phyloP scores from a whole-genome alignment of 2,888 invertebrate genomes.

The Drosophila lutescens region DNA sequence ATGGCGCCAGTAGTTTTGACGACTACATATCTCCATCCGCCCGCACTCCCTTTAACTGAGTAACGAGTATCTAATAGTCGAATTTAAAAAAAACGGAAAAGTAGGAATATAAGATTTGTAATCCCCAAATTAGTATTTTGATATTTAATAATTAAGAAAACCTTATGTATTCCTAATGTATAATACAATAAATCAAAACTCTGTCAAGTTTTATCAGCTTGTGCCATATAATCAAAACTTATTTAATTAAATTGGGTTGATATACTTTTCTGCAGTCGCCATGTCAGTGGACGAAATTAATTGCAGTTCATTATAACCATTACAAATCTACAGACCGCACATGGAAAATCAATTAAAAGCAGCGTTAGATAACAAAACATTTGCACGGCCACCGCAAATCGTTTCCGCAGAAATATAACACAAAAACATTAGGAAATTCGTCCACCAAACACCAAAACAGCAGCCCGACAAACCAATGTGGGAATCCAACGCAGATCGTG shows the following conservation, averaged over 20 bases:
- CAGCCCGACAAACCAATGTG: conserved; percentile 25
- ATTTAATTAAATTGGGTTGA: conserved; percentile 16
- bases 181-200: neutral
- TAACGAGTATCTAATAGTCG: no score
- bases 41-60: no score
- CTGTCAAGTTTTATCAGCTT: neutral
- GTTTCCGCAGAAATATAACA: conserved; percentile 57
- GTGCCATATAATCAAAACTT: conserved; percentile 3
- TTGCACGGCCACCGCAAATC: conserved; percentile 63
- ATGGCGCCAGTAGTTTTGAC: no score
- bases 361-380: conserved; percentile 65
- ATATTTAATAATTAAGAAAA: no score
- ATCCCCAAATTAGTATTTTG: no score
- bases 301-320: conserved; percentile 64
- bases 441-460: conserved; percentile 12
- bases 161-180: no score
- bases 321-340: conserved; percentile 36
- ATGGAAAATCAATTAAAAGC: conserved; percentile 73
- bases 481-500: conserved; percentile 35
- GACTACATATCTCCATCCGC: no score
- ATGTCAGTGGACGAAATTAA: conserved; percentile 49
- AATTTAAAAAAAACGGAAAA: no score
- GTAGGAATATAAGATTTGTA: no score
- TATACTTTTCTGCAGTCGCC: conserved; percentile 30
- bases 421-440: conserved; percentile 25